Percentiles rank a stretch among this genome's conserved stretches.
Evolutionary conservation across 2,797 vertebrate species (phyloP).

Genomic region (Parauchenoglanis ngamensis): DNA sequence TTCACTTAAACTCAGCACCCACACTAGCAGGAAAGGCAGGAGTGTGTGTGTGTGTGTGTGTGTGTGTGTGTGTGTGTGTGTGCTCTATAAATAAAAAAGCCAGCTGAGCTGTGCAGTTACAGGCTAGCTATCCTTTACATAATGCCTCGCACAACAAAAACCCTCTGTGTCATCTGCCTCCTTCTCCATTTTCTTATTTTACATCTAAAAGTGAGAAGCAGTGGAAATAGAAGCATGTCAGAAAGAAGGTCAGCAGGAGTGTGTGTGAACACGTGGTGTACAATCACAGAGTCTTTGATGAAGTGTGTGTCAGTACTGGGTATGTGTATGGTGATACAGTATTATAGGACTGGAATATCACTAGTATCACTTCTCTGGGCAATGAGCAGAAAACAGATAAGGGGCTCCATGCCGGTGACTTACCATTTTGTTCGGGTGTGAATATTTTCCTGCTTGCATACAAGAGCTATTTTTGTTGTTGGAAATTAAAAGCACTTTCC

Average conservation of each 20-base stretch:
- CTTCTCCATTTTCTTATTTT: conserved; percentile 35
- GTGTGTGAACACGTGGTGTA: conserved; percentile 27
- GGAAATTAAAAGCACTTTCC: not conserved
- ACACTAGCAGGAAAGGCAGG: conserved; percentile 24
- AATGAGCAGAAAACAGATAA: not conserved
- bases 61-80: conserved; percentile 16
- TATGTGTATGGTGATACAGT: not conserved
- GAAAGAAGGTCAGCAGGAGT: conserved; percentile 45
- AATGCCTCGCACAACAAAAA: conserved; percentile 46
- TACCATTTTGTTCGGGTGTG: not conserved
- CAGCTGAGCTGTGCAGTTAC: conserved; percentile 49
- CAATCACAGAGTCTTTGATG: conserved; percentile 27
- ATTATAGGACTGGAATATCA: not conserved
- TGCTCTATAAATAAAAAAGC: conserved; percentile 55
- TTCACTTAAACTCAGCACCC: conserved; percentile 31
- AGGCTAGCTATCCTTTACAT: conserved; percentile 56
- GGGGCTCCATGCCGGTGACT: not conserved
- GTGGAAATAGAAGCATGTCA: conserved; percentile 31
- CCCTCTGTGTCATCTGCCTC: conserved; percentile 41
- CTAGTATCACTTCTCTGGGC: not conserved
- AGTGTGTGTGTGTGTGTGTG: not conserved
- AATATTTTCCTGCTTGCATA: not conserved
- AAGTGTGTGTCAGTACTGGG: conserved; percentile 9
- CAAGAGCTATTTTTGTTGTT: not conserved
- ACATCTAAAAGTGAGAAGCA: conserved; percentile 42